Percentiles rank a stretch among this genome's conserved stretches.
These are phyloP conservation scores for Eupleurogrammus muticus DNA, from an alignment of 2,797 vertebrate genomes.

Conservation along the genomic window DNA sequence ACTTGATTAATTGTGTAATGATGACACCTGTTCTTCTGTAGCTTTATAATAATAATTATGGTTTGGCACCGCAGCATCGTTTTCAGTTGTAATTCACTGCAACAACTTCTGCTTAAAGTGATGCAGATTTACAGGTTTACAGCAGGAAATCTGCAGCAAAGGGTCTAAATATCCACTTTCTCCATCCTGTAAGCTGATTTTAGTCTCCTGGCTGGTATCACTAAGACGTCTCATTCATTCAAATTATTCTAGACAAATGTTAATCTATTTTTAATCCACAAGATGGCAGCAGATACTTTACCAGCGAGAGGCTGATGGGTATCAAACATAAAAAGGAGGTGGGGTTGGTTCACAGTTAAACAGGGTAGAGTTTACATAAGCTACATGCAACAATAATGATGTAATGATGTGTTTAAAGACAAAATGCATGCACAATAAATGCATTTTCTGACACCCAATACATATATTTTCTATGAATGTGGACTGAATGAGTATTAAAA, in stretches of 20 bases:
- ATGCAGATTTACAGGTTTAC: too few species aligned
- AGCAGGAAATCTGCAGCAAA: too few species aligned
- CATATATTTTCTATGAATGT: too few species aligned
- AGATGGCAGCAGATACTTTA: constrained; percentile 51
- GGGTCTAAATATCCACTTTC: too few species aligned
- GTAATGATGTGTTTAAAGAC: neutral
- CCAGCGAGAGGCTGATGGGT: neutral
- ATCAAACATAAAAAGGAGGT: neutral
- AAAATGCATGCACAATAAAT: neutral
- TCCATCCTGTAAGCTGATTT: neutral
- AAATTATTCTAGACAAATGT: neutral
- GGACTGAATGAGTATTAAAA: too few species aligned
- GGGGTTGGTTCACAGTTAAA: neutral
- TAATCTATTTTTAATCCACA: constrained; percentile 22
- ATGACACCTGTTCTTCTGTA: neutral
- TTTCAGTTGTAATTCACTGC: neutral
- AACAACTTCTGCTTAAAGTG: neutral
- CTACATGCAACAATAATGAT: neutral
- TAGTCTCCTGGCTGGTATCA: neutral
- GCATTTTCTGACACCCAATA: too few species aligned
- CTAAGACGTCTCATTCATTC: neutral
- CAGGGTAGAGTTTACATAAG: neutral
- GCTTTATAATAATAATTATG: neutral
- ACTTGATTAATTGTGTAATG: too few species aligned
- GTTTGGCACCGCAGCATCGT: neutral